phyloP scores from a whole-genome alignment of 1,140 invertebrate species.

The Homalodisca vitripennis region DNA sequence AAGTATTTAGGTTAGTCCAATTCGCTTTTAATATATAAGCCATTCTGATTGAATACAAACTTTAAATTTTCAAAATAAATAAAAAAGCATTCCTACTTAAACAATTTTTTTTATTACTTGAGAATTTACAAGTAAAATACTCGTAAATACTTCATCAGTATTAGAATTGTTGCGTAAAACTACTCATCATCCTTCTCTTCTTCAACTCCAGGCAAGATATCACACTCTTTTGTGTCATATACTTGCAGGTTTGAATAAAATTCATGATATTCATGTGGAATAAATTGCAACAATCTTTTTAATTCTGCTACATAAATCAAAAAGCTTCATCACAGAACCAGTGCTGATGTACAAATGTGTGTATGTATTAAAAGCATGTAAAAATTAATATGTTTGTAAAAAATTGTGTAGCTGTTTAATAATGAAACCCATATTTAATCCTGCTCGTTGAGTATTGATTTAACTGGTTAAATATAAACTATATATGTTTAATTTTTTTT shows the following conservation, averaged over 20 bases:
- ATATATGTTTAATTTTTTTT: neutral
- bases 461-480: neutral
- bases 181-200: too few relatives aligned
- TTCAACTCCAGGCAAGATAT: too few relatives aligned
- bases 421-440: neutral
- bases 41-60: too few relatives aligned
- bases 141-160: too few relatives aligned
- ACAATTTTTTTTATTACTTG: too few relatives aligned
- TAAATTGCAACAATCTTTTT: neutral
- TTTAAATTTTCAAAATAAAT: too few relatives aligned
- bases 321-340: neutral
- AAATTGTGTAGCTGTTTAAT: neutral
- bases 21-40: too few relatives aligned
- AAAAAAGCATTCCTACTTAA: too few relatives aligned
- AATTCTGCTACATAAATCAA: neutral
- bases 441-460: neutral
- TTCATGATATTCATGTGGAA: neutral
- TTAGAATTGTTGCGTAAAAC: too few relatives aligned
- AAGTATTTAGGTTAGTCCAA: too few relatives aligned
- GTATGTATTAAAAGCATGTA: neutral
- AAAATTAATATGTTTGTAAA: neutral
- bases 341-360: neutral
- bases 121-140: too few relatives aligned
- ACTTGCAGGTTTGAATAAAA: neutral
- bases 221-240: neutral